A percentile compares a stretch with the other conserved stretches of the same genome.
Evolutionary conservation across 2,888 invertebrate genomes (phyloP).

Genomic region (Pilophorus perplexus): DNA sequence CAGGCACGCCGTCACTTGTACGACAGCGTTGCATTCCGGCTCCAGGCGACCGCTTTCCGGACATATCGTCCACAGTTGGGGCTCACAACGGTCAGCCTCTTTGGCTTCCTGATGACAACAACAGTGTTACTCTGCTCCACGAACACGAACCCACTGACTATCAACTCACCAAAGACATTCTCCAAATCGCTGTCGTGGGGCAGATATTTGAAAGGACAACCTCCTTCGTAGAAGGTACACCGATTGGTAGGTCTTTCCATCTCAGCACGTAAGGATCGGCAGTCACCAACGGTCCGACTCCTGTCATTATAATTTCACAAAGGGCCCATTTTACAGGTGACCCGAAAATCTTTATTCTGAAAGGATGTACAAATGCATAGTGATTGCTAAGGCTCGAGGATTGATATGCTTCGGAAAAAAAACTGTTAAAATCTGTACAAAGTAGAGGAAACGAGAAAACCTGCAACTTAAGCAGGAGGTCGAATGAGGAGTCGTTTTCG

Average conservation of each 20-base stretch:
- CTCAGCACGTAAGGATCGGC: neutral
- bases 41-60: neutral
- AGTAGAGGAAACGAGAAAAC: too few species aligned
- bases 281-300: conserved; percentile 18
- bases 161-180: conserved; percentile 1
- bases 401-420: too few species aligned
- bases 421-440: neutral
- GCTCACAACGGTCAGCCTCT: conserved; percentile 1
- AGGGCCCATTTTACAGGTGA: neutral
- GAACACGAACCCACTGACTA: too few species aligned
- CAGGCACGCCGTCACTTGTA: conserved; percentile 19
- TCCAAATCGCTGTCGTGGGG: conserved; percentile 4
- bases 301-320: neutral
- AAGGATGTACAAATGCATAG: too few species aligned
- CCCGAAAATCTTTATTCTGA: conserved; percentile 15
- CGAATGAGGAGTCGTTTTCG: too few species aligned
- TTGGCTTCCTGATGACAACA: too few species aligned
- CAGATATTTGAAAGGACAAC: conserved; percentile 2
- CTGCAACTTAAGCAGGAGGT: too few species aligned
- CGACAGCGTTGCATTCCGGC: neutral
- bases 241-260: conserved; percentile 2
- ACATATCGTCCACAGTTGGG: conserved; percentile 12
- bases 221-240: neutral
- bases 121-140: too few species aligned
- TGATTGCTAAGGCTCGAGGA: too few species aligned